phyloP scores from a whole-genome alignment of 2,797 vertebrate species.

The Salarias fasciatus region DNA sequence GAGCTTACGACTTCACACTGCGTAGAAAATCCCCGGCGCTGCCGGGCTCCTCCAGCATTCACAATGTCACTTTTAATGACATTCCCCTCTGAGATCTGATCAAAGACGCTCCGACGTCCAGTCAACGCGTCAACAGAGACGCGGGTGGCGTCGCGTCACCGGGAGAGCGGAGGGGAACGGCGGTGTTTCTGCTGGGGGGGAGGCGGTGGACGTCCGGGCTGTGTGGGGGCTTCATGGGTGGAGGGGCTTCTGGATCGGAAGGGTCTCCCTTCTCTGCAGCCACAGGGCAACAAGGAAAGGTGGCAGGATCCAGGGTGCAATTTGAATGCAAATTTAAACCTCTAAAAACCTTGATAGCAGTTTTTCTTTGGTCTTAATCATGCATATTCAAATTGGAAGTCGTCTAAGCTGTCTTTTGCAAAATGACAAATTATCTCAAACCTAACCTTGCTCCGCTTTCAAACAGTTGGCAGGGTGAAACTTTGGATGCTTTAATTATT shows the following conservation, averaged over 20 bases:
- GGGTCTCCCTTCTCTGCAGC: conserved; percentile 5
- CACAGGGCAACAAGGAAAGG: background rate
- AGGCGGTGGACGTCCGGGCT: conserved; percentile 7
- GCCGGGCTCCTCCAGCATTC: conserved; percentile 68
- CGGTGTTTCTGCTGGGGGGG: background rate
- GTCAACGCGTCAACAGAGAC: conserved; percentile 72
- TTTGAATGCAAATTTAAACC: too few relatives aligned
- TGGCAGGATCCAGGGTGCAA: too few relatives aligned
- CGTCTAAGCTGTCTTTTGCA: background rate
- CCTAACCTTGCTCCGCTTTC: background rate
- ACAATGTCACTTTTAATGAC: conserved; percentile 83
- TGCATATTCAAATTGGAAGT: background rate
- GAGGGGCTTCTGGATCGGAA: conserved; percentile 15
- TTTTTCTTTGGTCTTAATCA: background rate
- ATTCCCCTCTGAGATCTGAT: conserved; percentile 73
- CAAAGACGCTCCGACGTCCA: conserved; percentile 73
- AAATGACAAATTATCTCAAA: background rate
- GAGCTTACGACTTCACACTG: conserved; percentile 81
- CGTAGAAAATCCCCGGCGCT: conserved; percentile 77
- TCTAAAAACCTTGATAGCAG: too few relatives aligned
- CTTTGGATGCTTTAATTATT: background rate
- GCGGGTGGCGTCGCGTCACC: conserved; percentile 15
- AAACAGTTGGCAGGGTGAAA: background rate
- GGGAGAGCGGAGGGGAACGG: too few relatives aligned
- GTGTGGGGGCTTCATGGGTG: conserved; percentile 21